Evolutionary conservation across 1,140 invertebrate genomes (phyloP).

Genomic region (Bombus polaris): DNA sequence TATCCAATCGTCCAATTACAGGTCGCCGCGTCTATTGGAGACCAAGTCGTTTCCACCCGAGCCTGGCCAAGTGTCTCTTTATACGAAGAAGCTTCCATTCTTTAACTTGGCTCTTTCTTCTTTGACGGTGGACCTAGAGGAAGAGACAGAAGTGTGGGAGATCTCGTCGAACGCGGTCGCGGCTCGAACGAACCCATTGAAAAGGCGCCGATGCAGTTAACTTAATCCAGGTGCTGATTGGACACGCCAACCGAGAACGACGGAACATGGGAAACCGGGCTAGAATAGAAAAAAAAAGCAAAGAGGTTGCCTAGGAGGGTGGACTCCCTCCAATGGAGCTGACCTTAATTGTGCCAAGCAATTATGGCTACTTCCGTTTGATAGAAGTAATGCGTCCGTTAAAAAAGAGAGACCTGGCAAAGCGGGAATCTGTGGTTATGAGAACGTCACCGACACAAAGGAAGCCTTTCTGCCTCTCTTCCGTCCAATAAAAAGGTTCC

Average conservation of each 20-base stretch:
- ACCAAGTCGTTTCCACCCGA: neutral
- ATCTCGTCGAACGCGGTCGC: slow-evolving; percentile 34
- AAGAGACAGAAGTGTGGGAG: neutral
- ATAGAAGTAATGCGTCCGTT: slow-evolving; percentile 60
- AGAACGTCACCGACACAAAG: slow-evolving; percentile 64
- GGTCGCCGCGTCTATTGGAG: slow-evolving; percentile 47
- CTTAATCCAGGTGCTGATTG: slow-evolving; percentile 62
- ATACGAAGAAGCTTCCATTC: slow-evolving; percentile 16
- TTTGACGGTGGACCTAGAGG: neutral
- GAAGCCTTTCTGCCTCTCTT: neutral
- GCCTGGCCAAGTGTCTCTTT: slow-evolving; percentile 49
- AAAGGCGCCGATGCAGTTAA: slow-evolving; percentile 65
- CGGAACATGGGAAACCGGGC: neutral
- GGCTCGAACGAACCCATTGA: slow-evolving; percentile 44
- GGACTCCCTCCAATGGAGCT: neutral
- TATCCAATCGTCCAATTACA: slow-evolving; percentile 59
- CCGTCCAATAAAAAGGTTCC: slow-evolving; percentile 37
- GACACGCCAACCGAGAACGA: slow-evolving; percentile 40
- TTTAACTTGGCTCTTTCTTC: slow-evolving; percentile 38
- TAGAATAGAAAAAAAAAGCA: slow-evolving; percentile 20
- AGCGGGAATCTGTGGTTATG: slow-evolving; percentile 53
- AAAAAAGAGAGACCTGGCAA: slow-evolving; percentile 43
- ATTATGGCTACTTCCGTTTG: slow-evolving; percentile 69
- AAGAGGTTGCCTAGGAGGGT: slow-evolving; percentile 7
- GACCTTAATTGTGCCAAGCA: slow-evolving; percentile 67